Base-by-base conservation (phyloP, 1,140 invertebrate species). In the Papilio machaon region DNA sequence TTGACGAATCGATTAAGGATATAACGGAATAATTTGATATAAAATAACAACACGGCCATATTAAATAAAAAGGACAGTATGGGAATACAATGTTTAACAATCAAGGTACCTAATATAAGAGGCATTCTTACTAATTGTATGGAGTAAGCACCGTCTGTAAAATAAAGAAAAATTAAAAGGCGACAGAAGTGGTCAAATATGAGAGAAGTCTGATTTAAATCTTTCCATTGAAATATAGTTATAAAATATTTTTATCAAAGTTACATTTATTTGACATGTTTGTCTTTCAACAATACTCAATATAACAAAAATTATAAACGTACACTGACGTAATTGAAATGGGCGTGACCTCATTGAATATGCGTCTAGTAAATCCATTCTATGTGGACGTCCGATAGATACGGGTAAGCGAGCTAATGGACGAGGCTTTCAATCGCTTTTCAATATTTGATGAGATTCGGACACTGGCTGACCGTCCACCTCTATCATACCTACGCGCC, bases 381-480 rank as follows among this genome's bases (percentile, higher is more conserved):
- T 13, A 23, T 70, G 77, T 81, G 80, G 81, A 84, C 84, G 80
- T 81, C 75, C 75, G 30, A 73, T 78, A 81, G 74, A 49, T 79
- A 82, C 54, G 74, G 80, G 78, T 75, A 80, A 79, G 81, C 86
- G 84, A 79, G 82, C 85, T 84, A 83, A 82, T 79, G 79, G 79
- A 70, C 79, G 86, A 88, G 84, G 87, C 88, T 91, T 90, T 91
- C 89, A 88, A 85, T 83, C 79, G 79, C 75, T 43, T 85, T 86
- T 94, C 90, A 94, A 94, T 94, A 93, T 91, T 94, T 92, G 90
- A 94, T 93, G 89, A 90, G 87, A 82, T 85, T 88, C 88, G 90
- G 91, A 92, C 90, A 82, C 17, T 74, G 84, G 76, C 77, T 70
- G 79, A 70, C 80, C 74, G 82, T 84, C 73, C 52, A 60, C 77